These are phyloP conservation scores for Aphaenogaster floridana DNA, from an alignment of 1,140 invertebrate species.

Conservation along the genomic window DNA sequence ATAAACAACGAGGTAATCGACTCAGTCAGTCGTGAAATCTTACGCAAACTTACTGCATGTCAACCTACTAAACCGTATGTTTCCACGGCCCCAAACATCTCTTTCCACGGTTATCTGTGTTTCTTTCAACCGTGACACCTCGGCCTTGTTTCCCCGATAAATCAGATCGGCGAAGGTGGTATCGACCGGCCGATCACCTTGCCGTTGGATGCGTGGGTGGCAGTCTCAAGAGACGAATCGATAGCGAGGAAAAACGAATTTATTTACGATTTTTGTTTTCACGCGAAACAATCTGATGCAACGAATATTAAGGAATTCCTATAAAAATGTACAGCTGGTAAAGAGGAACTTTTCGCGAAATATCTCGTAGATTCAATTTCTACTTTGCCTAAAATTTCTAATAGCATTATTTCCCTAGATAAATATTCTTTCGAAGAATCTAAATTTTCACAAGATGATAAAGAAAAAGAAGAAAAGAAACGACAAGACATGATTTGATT, in stretches of 20 bases:
- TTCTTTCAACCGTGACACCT: conserved; percentile 41
- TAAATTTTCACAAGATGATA: background rate
- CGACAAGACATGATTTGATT: background rate
- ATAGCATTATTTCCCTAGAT: background rate
- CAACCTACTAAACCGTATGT: conserved; percentile 33
- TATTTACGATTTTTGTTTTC: background rate
- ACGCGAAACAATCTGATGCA: background rate
- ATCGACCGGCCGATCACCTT: conserved; percentile 4
- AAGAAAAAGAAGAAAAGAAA: background rate
- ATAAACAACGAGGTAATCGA: conserved; percentile 7
- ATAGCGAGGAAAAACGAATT: background rate
- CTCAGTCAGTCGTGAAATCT: conserved; percentile 54
- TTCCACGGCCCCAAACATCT: conserved; percentile 41
- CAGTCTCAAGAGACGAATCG: conserved; percentile 6
- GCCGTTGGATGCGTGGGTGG: background rate
- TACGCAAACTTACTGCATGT: conserved; percentile 25
- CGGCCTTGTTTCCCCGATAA: conserved; percentile 36
- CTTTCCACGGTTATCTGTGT: conserved; percentile 23
- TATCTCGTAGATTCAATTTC: conserved; percentile 1
- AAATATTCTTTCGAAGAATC: background rate
- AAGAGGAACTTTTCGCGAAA: background rate
- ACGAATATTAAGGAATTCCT: background rate
- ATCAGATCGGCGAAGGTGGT: conserved; percentile 34
- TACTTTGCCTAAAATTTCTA: background rate
- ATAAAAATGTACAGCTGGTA: background rate